A percentile compares a stretch with the other conserved stretches of the same genome.
Evolutionary conservation across 2,797 vertebrate genomes (phyloP).

Genomic region (Anomalospiza imberbis): DNA sequence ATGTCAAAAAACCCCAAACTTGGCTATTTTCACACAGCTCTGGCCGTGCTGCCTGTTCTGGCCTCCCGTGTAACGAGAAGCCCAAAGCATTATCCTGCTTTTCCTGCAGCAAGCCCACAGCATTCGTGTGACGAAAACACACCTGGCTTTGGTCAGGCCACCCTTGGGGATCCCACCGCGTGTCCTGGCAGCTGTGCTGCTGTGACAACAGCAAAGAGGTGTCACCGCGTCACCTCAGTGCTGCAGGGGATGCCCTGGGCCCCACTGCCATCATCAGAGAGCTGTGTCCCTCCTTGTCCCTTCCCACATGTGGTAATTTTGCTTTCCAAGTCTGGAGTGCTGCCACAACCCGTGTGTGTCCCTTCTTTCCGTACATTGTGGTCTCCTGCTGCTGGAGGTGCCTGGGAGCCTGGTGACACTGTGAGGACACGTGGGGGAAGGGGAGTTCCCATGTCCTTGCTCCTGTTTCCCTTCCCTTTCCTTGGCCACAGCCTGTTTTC

Average conservation of each 20-base stretch:
- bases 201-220: background rate
- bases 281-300: background rate
- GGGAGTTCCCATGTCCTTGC: background rate
- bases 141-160: background rate
- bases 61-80: background rate
- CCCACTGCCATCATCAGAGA: rapidly evolving
- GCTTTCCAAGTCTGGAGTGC: background rate
- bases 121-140: rapidly evolving
- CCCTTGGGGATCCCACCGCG: background rate
- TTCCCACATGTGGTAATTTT: background rate
- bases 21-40: background rate
- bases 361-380: rapidly evolving
- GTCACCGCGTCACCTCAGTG: background rate
- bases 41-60: background rate
- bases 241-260: background rate
- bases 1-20: rapidly evolving
- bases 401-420: background rate
- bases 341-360: background rate
- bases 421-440: background rate
- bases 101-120: background rate
- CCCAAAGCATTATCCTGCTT: background rate
- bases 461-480: background rate
- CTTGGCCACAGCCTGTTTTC: background rate
- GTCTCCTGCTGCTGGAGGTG: background rate
- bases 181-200: background rate